Evolutionary conservation across 2,797 vertebrate species (phyloP), one percentile per base, ranked within the genome.

Genomic region (Platalea minor): DNA sequence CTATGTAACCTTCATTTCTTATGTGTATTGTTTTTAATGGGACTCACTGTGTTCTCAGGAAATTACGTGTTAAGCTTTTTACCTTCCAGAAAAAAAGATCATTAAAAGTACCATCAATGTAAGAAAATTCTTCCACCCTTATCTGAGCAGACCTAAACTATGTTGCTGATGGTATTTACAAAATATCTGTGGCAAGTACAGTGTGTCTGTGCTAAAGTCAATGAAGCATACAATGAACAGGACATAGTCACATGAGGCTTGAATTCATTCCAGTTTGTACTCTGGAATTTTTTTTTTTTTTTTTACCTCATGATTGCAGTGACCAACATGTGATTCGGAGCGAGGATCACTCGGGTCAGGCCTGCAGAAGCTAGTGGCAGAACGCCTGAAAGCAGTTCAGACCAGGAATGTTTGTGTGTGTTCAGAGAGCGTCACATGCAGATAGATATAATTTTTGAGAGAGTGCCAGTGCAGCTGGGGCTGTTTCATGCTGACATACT

Each of bases 141-240:
- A 76, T 95, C 74, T 88, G 60, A 85, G 29, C 75, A 75, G 67
- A 76, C 72, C 85, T 82, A 72, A 93, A 83, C 79, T 92, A 90
- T 80, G 83, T 87, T 97, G 75, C 89, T 96, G 95, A 83, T 92
- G 69, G 94, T 97, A 97, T 97, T 97, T 97, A 97, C 96, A 96
- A 97, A 97, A 97, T 96, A 97, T 97, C 94, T 96, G 80, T 93
- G 84, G 94, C 91, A 76, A 96, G 97, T 96, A 97, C 97, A 96
- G 75, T 91, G 89, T 97, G 97, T 97, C 96, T 97, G 83, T 95
- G 92, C 91, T 97, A 60, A 96, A 96, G 92, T 78, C 96, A 98
- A 91, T 97, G 97, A 95, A 97, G 96, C 97, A 69, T 97, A 88
- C 90, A 95, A 59, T 95, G 95, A 97, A 92, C 88, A 95, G 96